A percentile compares a stretch with the other conserved stretches of the same genome.
Evolutionary conservation across 2,888 invertebrate species (phyloP).

Genomic region (Schizotus pectinicornis): DNA sequence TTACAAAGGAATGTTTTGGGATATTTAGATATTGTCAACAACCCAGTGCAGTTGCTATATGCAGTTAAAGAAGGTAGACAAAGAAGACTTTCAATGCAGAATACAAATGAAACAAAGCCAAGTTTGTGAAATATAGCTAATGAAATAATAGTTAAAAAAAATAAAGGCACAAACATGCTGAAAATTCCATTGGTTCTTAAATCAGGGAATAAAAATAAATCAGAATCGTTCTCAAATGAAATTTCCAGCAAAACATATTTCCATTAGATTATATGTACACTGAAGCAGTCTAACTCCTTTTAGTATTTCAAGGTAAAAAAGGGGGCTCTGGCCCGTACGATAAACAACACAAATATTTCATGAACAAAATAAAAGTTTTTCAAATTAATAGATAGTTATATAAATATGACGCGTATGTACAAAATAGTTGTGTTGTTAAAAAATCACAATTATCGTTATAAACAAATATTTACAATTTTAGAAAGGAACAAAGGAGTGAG

Average conservation of each 20-base stretch:
- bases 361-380: conserved; percentile 7
- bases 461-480: conserved; percentile 36
- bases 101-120: conserved; percentile 38
- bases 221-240: conserved; percentile 26
- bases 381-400: conserved; percentile 10
- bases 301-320: conserved; percentile 24
- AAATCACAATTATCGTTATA: conserved; percentile 34
- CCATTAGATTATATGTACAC: conserved; percentile 33
- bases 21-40: neutral
- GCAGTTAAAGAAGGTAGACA: neutral
- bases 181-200: conserved; percentile 37
- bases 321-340: conserved; percentile 11
- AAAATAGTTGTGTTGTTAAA: conserved; percentile 38
- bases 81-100: neutral
- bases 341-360: conserved; percentile 32
- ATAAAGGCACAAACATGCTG: conserved; percentile 46
- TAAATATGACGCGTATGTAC: conserved; percentile 18
- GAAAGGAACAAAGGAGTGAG: conserved; percentile 52
- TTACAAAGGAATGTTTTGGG: conserved; percentile 15
- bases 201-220: conserved; percentile 12
- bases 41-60: neutral
- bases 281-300: conserved; percentile 48
- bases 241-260: conserved; percentile 41
- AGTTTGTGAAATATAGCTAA: conserved; percentile 35
- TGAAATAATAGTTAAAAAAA: conserved; percentile 40